phyloP scores from a whole-genome alignment of 2,888 invertebrate species.

The Microctonus brassicae region DNA sequence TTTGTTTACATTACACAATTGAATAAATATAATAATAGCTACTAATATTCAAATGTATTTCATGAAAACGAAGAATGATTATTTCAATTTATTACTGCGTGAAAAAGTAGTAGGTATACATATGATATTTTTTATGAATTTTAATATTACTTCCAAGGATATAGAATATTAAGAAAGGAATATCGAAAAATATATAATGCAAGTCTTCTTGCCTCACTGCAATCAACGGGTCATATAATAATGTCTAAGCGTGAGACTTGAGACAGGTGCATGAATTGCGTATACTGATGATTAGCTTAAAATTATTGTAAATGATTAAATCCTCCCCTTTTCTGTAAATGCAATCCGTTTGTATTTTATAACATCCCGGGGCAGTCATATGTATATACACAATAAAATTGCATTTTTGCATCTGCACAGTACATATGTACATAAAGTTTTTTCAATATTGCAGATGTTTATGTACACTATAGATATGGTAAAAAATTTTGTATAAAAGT shows the following conservation, averaged over 20 bases:
- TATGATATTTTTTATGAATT: no score
- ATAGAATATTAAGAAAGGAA: no score
- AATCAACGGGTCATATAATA: conserved; percentile 35
- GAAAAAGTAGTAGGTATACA: no score
- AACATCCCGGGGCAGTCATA: neutral
- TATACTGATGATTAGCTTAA: conserved; percentile 57
- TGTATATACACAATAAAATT: neutral
- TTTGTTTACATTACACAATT: no score
- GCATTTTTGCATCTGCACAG: neutral
- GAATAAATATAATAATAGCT: no score
- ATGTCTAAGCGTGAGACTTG: conserved; percentile 61
- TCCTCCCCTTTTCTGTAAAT: neutral
- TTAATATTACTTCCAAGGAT: no score
- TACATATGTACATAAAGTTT: neutral
- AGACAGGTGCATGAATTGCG: conserved; percentile 61
- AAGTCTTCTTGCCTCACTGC: neutral
- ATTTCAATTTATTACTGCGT: no score
- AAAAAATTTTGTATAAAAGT: no score
- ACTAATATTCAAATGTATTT: no score
- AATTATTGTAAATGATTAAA: conserved; percentile 55
- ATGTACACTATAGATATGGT: no score
- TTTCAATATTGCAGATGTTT: neutral
- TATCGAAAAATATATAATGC: neutral
- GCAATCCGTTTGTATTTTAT: neutral
- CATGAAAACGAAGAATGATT: no score